Conservation (phyloP, 2,113 vertebrate species). For the Hystrix cristata region DNA sequence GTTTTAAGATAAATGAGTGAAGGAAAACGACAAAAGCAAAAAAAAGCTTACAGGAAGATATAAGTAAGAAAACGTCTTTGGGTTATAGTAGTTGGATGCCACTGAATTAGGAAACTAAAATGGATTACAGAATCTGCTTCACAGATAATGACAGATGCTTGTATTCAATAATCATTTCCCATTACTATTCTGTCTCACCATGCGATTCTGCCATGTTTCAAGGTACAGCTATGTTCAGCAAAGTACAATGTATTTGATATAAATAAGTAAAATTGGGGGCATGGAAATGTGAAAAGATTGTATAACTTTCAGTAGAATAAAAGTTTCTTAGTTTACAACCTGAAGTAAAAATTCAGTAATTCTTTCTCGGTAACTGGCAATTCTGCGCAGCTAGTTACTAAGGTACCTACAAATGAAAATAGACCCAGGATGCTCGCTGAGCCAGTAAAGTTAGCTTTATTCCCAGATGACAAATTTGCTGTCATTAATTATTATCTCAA, state of each 20-base stretch:
- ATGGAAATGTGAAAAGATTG: slow-evolving; percentile 49
- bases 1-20: not conserved
- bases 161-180: not conserved
- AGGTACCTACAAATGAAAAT: slow-evolving; percentile 51
- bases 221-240: slow-evolving; percentile 58
- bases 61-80: not conserved
- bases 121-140: not conserved
- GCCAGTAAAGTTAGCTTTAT: not conserved
- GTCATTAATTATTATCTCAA: slow-evolving; percentile 51
- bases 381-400: slow-evolving; percentile 67
- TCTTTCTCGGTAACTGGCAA: not conserved
- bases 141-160: not conserved
- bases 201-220: not conserved
- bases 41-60: not conserved
- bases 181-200: not conserved
- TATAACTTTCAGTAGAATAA: not conserved
- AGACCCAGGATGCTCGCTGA: slow-evolving; percentile 29
- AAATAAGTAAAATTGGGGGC: slow-evolving; percentile 11
- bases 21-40: not conserved
- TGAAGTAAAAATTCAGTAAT: slow-evolving; percentile 55
- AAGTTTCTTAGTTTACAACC: slow-evolving; percentile 55
- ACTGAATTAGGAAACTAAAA: not conserved
- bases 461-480: slow-evolving; percentile 25
- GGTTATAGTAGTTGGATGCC: not conserved
- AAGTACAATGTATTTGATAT: slow-evolving; percentile 57